Base-by-base conservation (phyloP, 2,797 vertebrate genomes). In the Phaenicophaeus curvirostris region DNA sequence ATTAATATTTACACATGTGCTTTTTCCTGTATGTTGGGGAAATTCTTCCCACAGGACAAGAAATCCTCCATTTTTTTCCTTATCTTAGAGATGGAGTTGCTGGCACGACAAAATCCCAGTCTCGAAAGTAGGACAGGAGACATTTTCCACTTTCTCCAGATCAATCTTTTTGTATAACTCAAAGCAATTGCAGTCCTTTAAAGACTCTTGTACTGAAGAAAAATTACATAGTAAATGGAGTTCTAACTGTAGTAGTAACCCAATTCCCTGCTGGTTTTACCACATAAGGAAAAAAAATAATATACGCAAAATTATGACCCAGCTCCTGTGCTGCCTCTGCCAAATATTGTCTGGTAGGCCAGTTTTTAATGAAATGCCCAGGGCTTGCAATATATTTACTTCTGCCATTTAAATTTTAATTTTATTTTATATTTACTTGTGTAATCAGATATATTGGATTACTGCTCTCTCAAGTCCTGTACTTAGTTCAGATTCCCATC, bases 201-300 rank as follows among this genome's bases (percentile, higher is more conserved):
- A 67, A 75, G 85, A 55, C 58, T 93, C 37, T 8, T 75, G 41
- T 86, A 71, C 66, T 72, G 79, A 90, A 91, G 89, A 95, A 96
- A 97, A 95, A 95, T 94, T 77, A 84, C 75, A 37, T 83, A 93
- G 75, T 86, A 90, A 96, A 93, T 95, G 87, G 80, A 77, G 62
- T 79, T 95, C 55, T 94, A 86, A 76, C 65, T 88, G 44, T 15
- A 80, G 58, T 68, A 71, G 73, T 87, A 86, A 89, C 65, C 73
- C 74, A n/a, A 46, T 94, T 93, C 51, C 55, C 37, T 2, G 10
- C 69, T 82, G 84, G 63, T 87, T 94, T 83, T 87, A 78, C 69
- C 66, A 65, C 61, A 63, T 67, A 73, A 95, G 51, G 50, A 48
- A 68, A 87, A 71, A 92, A 73, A 66, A 50, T 27, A 54, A 42